A percentile compares a stretch with the other conserved stretches of the same genome.
phyloP scores from a whole-genome alignment of 2,888 invertebrate species.

The Neocrepidodera transversa region DNA sequence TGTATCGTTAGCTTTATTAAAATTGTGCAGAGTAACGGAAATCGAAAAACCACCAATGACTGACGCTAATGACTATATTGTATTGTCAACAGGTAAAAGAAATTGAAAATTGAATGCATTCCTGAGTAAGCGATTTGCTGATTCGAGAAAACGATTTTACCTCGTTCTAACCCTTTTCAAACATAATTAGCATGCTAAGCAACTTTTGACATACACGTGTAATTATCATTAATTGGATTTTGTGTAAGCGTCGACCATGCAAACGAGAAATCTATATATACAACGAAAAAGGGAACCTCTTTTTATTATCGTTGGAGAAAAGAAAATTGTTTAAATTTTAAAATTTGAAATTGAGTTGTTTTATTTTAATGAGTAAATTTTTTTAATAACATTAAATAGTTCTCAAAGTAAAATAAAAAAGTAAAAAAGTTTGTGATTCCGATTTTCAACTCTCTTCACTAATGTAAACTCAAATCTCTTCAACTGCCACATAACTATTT shows the following conservation, averaged over 20 bases:
- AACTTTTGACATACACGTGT: conserved; percentile 8
- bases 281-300: no score
- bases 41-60: background rate
- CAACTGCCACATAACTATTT: conserved; percentile 1
- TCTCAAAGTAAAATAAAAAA: no score
- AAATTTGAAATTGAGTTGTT: no score
- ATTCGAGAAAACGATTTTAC: background rate
- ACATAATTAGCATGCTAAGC: conserved; percentile 10
- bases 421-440: no score
- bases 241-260: background rate
- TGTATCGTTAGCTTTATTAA: no score
- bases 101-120: conserved; percentile 7
- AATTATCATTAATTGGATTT: conserved; percentile 12
- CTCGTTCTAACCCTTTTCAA: conserved; percentile 8
- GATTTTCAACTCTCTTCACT: no score
- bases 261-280: background rate
- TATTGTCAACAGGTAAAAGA: conserved; percentile 9
- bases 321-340: no score
- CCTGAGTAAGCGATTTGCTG: conserved; percentile 7
- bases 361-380: no score
- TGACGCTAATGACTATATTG: conserved; percentile 15
- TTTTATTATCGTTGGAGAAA: no score
- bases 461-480: background rate
- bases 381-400: no score
- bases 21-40: no score